Conservation (phyloP, 2,797 vertebrate genomes). For the Avahi laniger region DNA sequence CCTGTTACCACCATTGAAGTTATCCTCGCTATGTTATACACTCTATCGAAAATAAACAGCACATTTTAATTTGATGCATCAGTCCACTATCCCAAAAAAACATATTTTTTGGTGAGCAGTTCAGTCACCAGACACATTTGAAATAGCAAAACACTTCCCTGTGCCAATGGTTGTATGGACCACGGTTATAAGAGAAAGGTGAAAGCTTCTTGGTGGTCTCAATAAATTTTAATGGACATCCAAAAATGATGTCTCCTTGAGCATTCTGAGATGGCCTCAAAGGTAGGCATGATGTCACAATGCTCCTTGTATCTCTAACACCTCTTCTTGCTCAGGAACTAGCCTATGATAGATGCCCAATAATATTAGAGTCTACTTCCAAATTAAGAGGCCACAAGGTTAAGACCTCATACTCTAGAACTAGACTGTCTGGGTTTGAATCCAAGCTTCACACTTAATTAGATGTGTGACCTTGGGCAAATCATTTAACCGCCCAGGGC, state of each 20-base stretch:
- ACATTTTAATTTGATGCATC: neutral
- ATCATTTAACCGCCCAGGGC: neutral
- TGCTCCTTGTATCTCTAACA: neutral
- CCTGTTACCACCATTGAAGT: neutral
- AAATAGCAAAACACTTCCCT: neutral
- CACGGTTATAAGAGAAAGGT: neutral
- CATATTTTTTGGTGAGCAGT: neutral
- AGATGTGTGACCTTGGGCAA: neutral
- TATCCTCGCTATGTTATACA: neutral
- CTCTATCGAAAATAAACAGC: neutral
- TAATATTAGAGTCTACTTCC: neutral
- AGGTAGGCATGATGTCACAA: neutral
- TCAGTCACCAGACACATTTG: neutral
- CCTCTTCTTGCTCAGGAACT: neutral
- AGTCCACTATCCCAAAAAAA: neutral
- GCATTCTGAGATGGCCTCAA: neutral
- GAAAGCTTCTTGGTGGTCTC: neutral
- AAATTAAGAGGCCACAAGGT: neutral
- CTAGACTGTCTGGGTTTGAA: neutral
- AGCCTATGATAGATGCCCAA: neutral
- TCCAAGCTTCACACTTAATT: neutral
- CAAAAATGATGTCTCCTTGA: neutral
- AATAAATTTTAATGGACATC: neutral
- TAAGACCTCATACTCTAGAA: neutral
- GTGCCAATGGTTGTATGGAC: neutral